These are phyloP conservation scores for Lagothrix lagotricha DNA, from an alignment of 2,797 vertebrate genomes.

Conservation along the genomic window DNA sequence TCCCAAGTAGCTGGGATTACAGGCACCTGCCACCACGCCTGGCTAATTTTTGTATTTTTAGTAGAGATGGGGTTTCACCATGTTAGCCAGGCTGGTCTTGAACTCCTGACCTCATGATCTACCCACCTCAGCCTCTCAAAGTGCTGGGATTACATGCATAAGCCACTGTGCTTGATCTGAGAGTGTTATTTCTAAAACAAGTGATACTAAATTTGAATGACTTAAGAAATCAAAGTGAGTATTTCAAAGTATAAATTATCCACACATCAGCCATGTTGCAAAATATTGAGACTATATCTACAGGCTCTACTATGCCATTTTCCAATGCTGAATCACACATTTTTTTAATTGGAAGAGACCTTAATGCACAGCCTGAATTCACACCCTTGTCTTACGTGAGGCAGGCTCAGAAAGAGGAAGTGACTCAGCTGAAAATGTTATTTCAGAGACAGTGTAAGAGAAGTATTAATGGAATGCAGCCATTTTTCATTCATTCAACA, in stretches of 20 bases:
- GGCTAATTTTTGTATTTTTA: too few relatives aligned
- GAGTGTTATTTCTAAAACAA: neutral
- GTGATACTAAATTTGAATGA: neutral
- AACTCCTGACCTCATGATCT: too few relatives aligned
- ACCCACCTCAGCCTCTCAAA: too few relatives aligned
- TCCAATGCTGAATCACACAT: conserved; percentile 30
- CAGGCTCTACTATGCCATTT: neutral
- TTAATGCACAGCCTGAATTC: neutral
- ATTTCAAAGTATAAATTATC: neutral
- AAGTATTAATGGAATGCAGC: neutral
- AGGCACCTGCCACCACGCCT: too few relatives aligned
- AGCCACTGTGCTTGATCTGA: too few relatives aligned
- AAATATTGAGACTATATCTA: neutral
- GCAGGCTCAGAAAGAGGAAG: neutral
- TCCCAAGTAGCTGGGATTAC: too few relatives aligned
- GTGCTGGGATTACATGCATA: too few relatives aligned
- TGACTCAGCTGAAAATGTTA: neutral
- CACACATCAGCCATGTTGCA: neutral
- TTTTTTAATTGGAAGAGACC: conserved; percentile 4
- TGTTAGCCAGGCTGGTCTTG: too few relatives aligned
- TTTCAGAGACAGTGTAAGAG: neutral
- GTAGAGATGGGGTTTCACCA: too few relatives aligned
- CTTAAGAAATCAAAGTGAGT: conserved; percentile 8
- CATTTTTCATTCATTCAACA: neutral
- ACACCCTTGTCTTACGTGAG: neutral